These are phyloP conservation scores for Ctenopoma kingsleyae DNA, from an alignment of 2,797 vertebrate genomes.

Conservation along the genomic window DNA sequence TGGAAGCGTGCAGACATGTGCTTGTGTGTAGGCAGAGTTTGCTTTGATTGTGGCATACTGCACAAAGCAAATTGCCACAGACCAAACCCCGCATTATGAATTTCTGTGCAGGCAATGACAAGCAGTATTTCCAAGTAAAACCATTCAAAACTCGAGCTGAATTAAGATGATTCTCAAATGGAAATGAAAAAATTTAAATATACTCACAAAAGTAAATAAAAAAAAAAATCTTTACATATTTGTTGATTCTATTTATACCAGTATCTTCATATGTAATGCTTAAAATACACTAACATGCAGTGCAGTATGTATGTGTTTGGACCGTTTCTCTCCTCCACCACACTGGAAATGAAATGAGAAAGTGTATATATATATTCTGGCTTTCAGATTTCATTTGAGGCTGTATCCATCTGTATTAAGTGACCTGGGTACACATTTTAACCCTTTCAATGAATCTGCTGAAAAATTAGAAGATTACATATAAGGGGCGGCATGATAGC, in stretches of 20 bases:
- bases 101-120: slow-evolving; percentile 24
- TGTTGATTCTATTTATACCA: slow-evolving; percentile 4
- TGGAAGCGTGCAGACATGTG: slow-evolving; percentile 31
- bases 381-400: background rate
- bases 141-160: slow-evolving; percentile 4
- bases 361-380: background rate
- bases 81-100: slow-evolving; percentile 40
- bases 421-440: background rate
- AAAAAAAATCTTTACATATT: background rate
- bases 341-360: too few relatives aligned
- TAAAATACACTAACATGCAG: background rate
- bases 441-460: background rate
- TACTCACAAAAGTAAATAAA: background rate
- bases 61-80: slow-evolving; percentile 56
- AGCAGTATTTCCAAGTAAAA: slow-evolving; percentile 30
- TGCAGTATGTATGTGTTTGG: background rate
- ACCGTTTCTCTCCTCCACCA: too few relatives aligned
- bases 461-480: background rate
- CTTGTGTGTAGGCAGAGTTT: slow-evolving; percentile 51
- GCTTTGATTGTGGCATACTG: slow-evolving; percentile 60
- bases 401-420: background rate
- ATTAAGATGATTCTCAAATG: slow-evolving; percentile 29
- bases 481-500: background rate
- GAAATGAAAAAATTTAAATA: slow-evolving; percentile 11
- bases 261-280: background rate